phyloP scores from a whole-genome alignment of 2,888 invertebrate genomes.

The Trissolcus japonicus region DNA sequence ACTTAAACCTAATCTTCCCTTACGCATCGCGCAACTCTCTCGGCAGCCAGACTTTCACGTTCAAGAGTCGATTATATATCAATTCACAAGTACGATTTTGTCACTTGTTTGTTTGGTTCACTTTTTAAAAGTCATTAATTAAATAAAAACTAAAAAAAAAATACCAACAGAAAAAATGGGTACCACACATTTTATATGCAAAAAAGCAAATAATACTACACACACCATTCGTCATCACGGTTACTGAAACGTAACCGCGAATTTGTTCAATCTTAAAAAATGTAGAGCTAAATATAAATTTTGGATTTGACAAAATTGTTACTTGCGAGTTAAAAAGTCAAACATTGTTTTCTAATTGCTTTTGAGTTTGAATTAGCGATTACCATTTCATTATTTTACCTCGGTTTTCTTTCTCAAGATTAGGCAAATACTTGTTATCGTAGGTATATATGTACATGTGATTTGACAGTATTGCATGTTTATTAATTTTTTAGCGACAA shows the following conservation, averaged over 20 bases:
- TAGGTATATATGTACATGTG: slow-evolving; percentile 68
- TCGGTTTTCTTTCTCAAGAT: slow-evolving; percentile 48
- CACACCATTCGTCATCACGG: background rate
- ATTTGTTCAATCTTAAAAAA: background rate
- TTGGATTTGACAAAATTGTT: background rate
- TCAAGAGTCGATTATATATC: slow-evolving; percentile 27
- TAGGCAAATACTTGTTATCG: slow-evolving; percentile 63
- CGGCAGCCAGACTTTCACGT: slow-evolving; percentile 44
- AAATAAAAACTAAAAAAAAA: background rate
- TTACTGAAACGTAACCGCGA: slow-evolving; percentile 32
- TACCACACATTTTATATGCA: too few relatives aligned
- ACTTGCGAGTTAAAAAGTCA: too few relatives aligned
- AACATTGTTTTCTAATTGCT: background rate
- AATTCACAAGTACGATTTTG: slow-evolving; percentile 21
- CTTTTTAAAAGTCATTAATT: background rate
- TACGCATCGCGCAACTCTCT: slow-evolving; percentile 28
- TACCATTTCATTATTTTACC: slow-evolving; percentile 30
- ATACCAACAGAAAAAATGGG: background rate
- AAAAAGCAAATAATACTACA: too few relatives aligned
- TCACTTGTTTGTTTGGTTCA: background rate
- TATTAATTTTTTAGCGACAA: slow-evolving; percentile 57
- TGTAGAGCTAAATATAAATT: background rate
- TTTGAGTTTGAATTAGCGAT: slow-evolving; percentile 29
- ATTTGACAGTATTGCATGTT: slow-evolving; percentile 63
- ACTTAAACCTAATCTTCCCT: slow-evolving; percentile 38